These are phyloP conservation scores for Tragopan temminckii DNA, from an alignment of 2,797 vertebrate species.

Conservation along the genomic window DNA sequence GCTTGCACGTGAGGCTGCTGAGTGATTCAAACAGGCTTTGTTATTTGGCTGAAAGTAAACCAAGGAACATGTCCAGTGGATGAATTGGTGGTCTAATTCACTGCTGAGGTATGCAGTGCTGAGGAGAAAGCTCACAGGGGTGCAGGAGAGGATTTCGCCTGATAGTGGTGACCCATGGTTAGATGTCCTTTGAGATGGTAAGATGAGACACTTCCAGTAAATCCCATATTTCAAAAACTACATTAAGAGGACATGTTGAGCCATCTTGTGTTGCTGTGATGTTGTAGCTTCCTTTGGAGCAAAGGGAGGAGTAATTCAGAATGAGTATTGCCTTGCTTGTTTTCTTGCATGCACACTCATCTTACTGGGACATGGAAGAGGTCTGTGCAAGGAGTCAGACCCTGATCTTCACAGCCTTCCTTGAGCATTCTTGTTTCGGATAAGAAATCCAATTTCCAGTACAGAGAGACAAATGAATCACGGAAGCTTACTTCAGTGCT, in stretches of 20 bases:
- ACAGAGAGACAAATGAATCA: neutral
- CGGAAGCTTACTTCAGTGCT: neutral
- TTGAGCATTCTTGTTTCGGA: neutral
- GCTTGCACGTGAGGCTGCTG: neutral
- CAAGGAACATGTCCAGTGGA: neutral
- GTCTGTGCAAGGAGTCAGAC: neutral
- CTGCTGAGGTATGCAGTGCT: neutral
- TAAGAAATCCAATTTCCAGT: neutral
- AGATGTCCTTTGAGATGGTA: neutral
- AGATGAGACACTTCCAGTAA: constrained; percentile 2
- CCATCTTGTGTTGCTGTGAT: neutral
- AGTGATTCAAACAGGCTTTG: neutral
- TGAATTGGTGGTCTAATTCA: neutral
- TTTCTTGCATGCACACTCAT: neutral
- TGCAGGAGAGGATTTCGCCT: neutral
- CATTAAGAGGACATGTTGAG: neutral
- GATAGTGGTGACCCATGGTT: neutral
- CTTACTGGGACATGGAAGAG: neutral
- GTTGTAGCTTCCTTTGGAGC: neutral
- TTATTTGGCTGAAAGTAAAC: neutral
- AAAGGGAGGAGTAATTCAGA: neutral
- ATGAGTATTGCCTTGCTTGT: neutral
- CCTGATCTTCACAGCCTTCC: neutral
- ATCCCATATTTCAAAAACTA: neutral
- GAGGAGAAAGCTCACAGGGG: neutral